Base-by-base conservation (phyloP, 2,888 invertebrate species). In the Scaptodrosophila latifasciaeformis region DNA sequence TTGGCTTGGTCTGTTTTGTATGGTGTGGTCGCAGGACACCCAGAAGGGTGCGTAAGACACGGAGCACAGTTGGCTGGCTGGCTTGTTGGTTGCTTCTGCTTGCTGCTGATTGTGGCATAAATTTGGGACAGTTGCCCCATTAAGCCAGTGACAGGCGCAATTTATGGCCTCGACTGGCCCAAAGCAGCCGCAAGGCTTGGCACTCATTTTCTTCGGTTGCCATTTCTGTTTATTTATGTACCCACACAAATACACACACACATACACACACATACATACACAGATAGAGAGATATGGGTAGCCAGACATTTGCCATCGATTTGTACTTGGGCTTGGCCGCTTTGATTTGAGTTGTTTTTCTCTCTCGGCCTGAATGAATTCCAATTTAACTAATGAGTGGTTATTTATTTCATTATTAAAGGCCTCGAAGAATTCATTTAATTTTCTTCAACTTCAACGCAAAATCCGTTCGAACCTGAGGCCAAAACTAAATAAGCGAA, bases 91-190 rank as follows among this genome's bases (percentile, higher is more conserved):
- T 39, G 51, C 17, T 31, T 30, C 46, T 49, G 59, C 45, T 51
- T 9, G 62, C 66, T 79, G 79, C 78, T 75, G 82, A 76, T 83
- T 83, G 81, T 81, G 77, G 83, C 70, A 81, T 82, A 80, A 79
- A 81, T 81, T 80, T 70, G 68, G 81, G 83, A 77, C 83, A 72
- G 71, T 54, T 65, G 66, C 69, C 76, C 68, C 79, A 82, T 82
- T 82, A 82, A 82, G 81, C 69, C 69, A 82, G 70, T 83, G 82
- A 82, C 82, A 82, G 83, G 62, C 81, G 54, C 75, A 83, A 83
- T 82, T 83, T 82, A 82, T 74, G 64, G 56, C 81, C 65, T 72
- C 57, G 58, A 66, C 63, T 57, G 54, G 54, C 58, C 53, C 64
- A 61, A 54, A 64, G 45, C 55, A 49, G 45, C 54, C 56, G 42